phyloP scores from a whole-genome alignment of 2,888 invertebrate genomes.

The Drosophila rellima region DNA sequence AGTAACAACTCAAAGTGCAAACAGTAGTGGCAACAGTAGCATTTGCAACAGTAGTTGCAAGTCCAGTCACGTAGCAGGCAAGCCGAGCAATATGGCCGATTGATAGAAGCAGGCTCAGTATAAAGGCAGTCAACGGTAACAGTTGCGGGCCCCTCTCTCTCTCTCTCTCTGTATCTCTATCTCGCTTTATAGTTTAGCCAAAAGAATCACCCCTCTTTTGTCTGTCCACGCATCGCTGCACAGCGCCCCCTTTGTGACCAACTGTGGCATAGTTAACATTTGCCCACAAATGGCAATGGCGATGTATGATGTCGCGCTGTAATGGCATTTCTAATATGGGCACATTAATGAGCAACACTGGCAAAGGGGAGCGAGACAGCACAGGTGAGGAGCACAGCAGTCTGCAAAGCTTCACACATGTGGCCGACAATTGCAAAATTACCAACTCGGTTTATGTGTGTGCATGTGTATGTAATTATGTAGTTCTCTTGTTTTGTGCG shows the following conservation, averaged over 20 bases:
- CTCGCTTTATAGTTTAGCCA: background rate
- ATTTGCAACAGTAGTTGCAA: constrained; percentile 25
- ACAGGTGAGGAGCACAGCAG: constrained; percentile 50
- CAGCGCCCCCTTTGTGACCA: constrained; percentile 39
- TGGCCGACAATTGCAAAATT: constrained; percentile 69
- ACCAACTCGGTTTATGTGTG: constrained; percentile 35
- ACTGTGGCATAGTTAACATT: constrained; percentile 63
- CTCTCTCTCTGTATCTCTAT: constrained; percentile 6
- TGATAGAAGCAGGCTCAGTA: constrained; percentile 48
- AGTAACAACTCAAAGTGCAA: constrained; percentile 41
- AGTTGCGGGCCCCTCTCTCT: constrained; percentile 28
- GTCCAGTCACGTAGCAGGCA: constrained; percentile 68
- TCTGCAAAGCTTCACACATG: constrained; percentile 28
- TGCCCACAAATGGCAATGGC: constrained; percentile 75
- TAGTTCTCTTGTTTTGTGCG: constrained; percentile 53
- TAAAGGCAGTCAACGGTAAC: constrained; percentile 62
- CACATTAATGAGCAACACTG: constrained; percentile 67
- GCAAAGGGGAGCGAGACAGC: constrained; percentile 6
- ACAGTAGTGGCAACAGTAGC: constrained; percentile 33
- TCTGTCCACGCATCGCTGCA: constrained; percentile 57
- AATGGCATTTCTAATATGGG: constrained; percentile 65
- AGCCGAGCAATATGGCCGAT: constrained; percentile 68
- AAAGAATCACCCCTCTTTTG: constrained; percentile 46
- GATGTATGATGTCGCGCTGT: constrained; percentile 58
- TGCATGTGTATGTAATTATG: constrained; percentile 49